A percentile compares a stretch with the other conserved stretches of the same genome.
Conservation (phyloP, 2,113 vertebrate species). For the Python bivittatus region DNA sequence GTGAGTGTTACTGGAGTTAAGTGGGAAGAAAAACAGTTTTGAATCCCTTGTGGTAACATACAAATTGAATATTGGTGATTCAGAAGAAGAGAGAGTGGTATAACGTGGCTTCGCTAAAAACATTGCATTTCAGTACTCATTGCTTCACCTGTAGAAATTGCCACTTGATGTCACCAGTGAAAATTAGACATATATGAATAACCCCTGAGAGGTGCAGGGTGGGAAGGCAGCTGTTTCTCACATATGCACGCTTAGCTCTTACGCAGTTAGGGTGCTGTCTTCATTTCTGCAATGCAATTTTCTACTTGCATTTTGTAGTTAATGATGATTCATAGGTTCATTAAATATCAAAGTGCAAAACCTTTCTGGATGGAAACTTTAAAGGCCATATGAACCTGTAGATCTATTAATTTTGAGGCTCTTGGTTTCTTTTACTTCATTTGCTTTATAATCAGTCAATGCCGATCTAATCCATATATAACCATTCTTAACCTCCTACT, state of each 20-base stretch:
- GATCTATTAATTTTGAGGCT: conserved; percentile 35
- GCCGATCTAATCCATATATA: conserved; percentile 52
- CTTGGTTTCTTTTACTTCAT: conserved; percentile 41
- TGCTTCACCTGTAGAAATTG: background rate
- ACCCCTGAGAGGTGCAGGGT: background rate
- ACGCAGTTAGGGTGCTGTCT: background rate
- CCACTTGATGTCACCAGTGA: background rate
- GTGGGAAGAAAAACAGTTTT: background rate
- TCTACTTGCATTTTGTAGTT: background rate
- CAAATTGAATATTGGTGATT: background rate
- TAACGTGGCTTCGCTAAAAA: no score
- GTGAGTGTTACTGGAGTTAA: background rate
- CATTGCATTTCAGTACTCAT: no score
- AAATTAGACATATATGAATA: background rate
- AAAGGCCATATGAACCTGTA: conserved; percentile 13
- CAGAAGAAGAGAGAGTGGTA: background rate
- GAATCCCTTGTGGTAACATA: background rate
- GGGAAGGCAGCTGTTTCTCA: background rate
- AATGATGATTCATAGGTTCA: conserved; percentile 9
- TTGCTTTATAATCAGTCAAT: conserved; percentile 54
- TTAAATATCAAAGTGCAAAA: conserved; percentile 37
- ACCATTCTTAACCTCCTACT: conserved; percentile 28
- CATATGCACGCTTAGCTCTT: no score
- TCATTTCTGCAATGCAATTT: background rate
- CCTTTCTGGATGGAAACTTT: conserved; percentile 32